Percentiles rank a stretch among this genome's conserved stretches.
Conservation (phyloP, 2,113 vertebrate genomes). For the Edolisoma coerulescens region DNA sequence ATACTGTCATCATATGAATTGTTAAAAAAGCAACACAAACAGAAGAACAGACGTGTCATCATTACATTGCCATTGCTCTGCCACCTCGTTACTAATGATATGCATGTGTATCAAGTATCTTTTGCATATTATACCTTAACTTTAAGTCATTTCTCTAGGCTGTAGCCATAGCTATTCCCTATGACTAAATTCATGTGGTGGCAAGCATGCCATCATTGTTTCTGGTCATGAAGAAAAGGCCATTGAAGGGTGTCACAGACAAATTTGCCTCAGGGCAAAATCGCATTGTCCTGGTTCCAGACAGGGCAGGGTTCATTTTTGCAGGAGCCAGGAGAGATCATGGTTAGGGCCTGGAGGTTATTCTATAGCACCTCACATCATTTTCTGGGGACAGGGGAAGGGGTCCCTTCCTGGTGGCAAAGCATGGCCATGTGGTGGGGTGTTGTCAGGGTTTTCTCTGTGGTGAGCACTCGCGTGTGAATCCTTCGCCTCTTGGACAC, state of each 20-base stretch:
- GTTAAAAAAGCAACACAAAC: rapidly evolving
- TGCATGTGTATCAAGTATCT: neutral
- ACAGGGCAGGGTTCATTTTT: neutral
- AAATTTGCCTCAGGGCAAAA: neutral
- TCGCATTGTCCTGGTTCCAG: neutral
- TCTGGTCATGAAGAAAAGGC: neutral
- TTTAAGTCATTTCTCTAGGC: neutral
- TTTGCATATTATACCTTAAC: neutral
- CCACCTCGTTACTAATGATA: no score
- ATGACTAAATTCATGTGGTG: neutral
- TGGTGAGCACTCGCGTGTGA: rapidly evolving
- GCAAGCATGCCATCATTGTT: neutral
- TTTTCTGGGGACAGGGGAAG: neutral
- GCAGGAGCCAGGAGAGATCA: neutral
- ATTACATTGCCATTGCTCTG: no score
- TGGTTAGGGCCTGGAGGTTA: neutral
- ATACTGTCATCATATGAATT: neutral
- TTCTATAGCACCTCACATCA: neutral
- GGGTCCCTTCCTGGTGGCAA: neutral
- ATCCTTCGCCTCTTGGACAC: neutral
- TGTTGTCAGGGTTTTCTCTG: neutral
- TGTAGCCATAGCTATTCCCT: neutral
- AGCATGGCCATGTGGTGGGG: neutral
- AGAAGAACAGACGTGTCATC: neutral
- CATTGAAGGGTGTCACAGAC: neutral